Conservation (phyloP, 2,797 vertebrate genomes). For the Phrynocephalus guinanensis region DNA sequence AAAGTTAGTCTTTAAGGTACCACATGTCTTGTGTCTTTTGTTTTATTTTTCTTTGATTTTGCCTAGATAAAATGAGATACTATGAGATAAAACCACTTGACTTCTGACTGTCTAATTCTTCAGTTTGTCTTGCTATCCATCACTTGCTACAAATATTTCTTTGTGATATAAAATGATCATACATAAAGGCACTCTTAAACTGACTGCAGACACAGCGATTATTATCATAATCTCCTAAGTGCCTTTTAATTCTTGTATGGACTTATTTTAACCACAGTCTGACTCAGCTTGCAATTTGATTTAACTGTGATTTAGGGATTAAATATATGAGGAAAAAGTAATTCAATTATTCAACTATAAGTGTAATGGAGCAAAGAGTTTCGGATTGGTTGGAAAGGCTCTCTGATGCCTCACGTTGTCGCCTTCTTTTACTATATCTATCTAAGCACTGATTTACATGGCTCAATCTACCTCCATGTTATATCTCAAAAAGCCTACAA, state of each 20-base stretch:
- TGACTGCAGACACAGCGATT: slow-evolving; percentile 55
- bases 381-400: slow-evolving; percentile 33
- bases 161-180: neutral
- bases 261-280: slow-evolving; percentile 63
- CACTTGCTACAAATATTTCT: slow-evolving; percentile 19
- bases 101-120: slow-evolving; percentile 22
- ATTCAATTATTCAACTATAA: slow-evolving; percentile 74
- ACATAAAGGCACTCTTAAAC: neutral
- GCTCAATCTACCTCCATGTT: neutral
- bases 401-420: slow-evolving; percentile 29
- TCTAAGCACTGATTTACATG: neutral
- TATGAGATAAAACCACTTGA: slow-evolving; percentile 4
- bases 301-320: slow-evolving; percentile 71
- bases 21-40: too few species aligned
- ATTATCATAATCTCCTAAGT: slow-evolving; percentile 62
- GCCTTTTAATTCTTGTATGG: slow-evolving; percentile 69
- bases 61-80: slow-evolving; percentile 22
- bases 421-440: slow-evolving; percentile 52
- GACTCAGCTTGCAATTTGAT: slow-evolving; percentile 69
- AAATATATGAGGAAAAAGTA: slow-evolving; percentile 63
- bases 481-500: neutral
- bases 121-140: slow-evolving; percentile 6
- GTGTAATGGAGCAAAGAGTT: slow-evolving; percentile 66
- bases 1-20: too few species aligned
- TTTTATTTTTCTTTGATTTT: too few species aligned